Evolutionary conservation across 2,888 invertebrate genomes (phyloP).

Genomic region (Boloria euphrosyne): DNA sequence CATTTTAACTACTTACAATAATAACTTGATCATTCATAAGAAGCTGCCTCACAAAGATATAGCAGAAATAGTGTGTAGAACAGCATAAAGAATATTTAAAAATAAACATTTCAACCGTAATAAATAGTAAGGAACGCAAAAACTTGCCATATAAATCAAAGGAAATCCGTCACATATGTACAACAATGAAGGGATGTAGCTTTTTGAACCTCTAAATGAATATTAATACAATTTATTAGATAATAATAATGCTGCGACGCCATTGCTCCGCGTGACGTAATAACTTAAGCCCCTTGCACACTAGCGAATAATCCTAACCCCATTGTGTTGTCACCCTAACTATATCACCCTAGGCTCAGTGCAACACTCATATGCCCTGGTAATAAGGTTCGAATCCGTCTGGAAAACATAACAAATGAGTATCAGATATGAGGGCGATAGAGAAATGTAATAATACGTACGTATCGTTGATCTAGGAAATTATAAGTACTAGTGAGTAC

Average conservation of each 20-base stretch:
- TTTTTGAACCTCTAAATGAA: slow-evolving; percentile 38
- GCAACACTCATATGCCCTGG: slow-evolving; percentile 34
- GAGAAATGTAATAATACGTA: slow-evolving; percentile 49
- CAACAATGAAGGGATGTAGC: slow-evolving; percentile 37
- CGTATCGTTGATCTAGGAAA: slow-evolving; percentile 42
- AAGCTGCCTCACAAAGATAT: too few relatives aligned
- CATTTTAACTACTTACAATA: too few relatives aligned
- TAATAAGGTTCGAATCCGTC: slow-evolving; percentile 46
- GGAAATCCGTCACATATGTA: slow-evolving; percentile 30
- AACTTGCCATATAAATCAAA: slow-evolving; percentile 25
- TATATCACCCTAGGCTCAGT: slow-evolving; percentile 54
- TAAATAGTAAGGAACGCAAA: slow-evolving; percentile 15
- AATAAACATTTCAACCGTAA: neutral
- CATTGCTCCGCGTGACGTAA: slow-evolving; percentile 69
- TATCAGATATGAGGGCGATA: slow-evolving; percentile 39
- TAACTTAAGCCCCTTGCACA: slow-evolving; percentile 71
- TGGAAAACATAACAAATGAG: slow-evolving; percentile 33
- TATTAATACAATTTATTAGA: slow-evolving; percentile 44
- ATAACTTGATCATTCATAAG: too few relatives aligned
- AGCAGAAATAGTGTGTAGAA: too few relatives aligned
- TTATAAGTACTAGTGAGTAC: slow-evolving; percentile 39
- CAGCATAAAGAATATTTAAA: neutral
- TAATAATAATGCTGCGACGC: slow-evolving; percentile 49
- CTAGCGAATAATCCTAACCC: slow-evolving; percentile 65
- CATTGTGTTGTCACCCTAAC: slow-evolving; percentile 67